Conservation (phyloP, 2,797 vertebrate species). For the Emydoidea blandingii region DNA sequence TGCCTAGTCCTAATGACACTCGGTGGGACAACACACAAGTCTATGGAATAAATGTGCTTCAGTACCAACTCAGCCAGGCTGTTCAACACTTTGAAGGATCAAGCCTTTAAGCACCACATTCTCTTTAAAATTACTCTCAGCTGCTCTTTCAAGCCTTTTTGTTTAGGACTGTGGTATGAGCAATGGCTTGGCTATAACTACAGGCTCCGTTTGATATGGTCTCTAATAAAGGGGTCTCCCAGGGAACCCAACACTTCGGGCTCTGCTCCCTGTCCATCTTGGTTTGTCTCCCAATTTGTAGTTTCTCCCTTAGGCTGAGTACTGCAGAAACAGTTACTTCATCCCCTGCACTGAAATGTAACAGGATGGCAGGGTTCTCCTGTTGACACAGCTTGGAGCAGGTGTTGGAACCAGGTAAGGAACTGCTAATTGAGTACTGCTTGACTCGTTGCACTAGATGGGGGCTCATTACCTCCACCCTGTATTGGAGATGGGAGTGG, state of each 20-base stretch:
- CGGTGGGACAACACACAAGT: not conserved
- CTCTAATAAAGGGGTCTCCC: not conserved
- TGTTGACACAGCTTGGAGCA: not conserved
- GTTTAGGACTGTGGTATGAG: not conserved
- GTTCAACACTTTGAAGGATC: not conserved
- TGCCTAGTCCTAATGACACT: not conserved
- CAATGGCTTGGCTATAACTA: not conserved
- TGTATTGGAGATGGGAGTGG: accelerated
- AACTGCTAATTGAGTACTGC: not conserved
- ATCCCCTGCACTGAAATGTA: not conserved
- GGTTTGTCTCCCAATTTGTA: not conserved
- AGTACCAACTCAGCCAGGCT: not conserved
- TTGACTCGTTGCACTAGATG: not conserved
- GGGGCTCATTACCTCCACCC: not conserved
- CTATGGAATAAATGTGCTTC: not conserved
- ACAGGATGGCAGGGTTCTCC: accelerated
- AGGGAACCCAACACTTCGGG: not conserved
- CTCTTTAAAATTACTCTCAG: not conserved
- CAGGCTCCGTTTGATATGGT: not conserved
- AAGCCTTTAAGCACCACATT: not conserved
- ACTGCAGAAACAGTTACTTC: not conserved
- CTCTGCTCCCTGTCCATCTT: not conserved
- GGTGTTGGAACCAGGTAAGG: not conserved
- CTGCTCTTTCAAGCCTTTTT: not conserved
- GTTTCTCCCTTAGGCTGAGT: not conserved